Base-by-base conservation (phyloP, 1,140 invertebrate genomes). In the Tenebrio molitor region DNA sequence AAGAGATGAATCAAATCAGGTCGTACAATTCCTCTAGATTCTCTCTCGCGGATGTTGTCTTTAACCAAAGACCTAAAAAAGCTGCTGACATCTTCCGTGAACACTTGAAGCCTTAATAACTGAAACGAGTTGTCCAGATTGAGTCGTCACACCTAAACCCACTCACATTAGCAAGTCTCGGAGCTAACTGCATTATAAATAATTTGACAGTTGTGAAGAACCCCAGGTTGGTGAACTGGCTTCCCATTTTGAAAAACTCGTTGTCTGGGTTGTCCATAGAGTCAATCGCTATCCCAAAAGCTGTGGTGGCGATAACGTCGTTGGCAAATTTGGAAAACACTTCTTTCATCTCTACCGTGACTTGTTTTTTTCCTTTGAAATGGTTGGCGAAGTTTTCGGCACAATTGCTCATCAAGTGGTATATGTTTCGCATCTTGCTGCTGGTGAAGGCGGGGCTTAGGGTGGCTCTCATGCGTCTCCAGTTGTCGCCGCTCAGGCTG, bases 1-100 rank as follows among this genome's bases (percentile, higher is more conserved):
- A 86, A 64, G 16, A 85, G 63, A 19, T 85, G 78, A 34, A 86
- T 82, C 79, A 85, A 81, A 74, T 86, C 85, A 1, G 80, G 79
- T 39, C 84, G 74, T 1, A 83, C 67, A 15, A 84, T 82, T 2
- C 75, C 74, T 12, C 82, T 63, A 64, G 82, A 67, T 67, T 85
- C 81, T 50, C 85, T 73, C 0, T 68, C 50, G 46, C 77, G 73
- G 12, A 86, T 83, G 0, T 81, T 80, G 1, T 81, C 78, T 19
- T 72, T 75, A 14, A 85, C 78, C 2, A 83, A 53, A 2, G 78
- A 71, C 4, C 58, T 65, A 42, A 81, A 80, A 62, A 81, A 81
- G 17, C 74, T 42, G 1, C 14, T 25, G 6, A 74, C 25, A 3
- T 76, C 63, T 42, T 76, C 58, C n/a, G 25, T 44, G 33, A 82